Evolutionary conservation across 2,888 invertebrate species (phyloP), one percentile per base, ranked within the genome.

Genomic region (Rhingia campestris): DNA sequence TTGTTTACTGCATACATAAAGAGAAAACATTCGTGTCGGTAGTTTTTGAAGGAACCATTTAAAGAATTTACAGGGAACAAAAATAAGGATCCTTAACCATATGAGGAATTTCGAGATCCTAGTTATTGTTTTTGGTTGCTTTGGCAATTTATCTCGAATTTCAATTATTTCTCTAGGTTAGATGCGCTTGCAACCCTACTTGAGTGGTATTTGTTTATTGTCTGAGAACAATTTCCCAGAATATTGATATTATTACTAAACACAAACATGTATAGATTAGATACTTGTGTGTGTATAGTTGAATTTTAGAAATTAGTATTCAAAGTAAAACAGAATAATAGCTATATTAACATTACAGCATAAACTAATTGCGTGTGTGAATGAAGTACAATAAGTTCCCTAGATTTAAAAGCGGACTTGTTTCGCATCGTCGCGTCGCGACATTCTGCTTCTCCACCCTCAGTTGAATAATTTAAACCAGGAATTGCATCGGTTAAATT

Each of bases 151-250:
- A 7, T 12, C 43, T 61, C n/a, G 45, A 32, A 61, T 12, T 61
- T 43, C 59, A 61, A 61, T 61, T 45, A 61, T 45, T 45, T 45
- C n/a, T 12, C 43, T 45, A 5, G 43, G 12, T 45, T 4, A 45
- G 41, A 4, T 41, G 4, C 4, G 41, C 10, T 41, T 41, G 6
- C 6, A 41, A n/a, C n/a, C n/a, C n/a, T n/a, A n/a, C 32, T 53
- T 9, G 39, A 22, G 39, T 9, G 37, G 6, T 37, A 7, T 37
- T 37, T 37, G 6, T 37, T 37, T 37, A 7, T 37, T 37, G 6
- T 37, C 9, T 37, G 9, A 7, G 9, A 7, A 37, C 9, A 41
- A 10, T 22, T 22, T 22, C 22, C 22, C 9, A 10, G 41, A 9
- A 41, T 4, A 41, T 41, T 10, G 41, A 9, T 37, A 41, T 41